A percentile compares a stretch with the other conserved stretches of the same genome.
Conservation (phyloP, 2,888 invertebrate species). For the Hyppa rectilinea region DNA sequence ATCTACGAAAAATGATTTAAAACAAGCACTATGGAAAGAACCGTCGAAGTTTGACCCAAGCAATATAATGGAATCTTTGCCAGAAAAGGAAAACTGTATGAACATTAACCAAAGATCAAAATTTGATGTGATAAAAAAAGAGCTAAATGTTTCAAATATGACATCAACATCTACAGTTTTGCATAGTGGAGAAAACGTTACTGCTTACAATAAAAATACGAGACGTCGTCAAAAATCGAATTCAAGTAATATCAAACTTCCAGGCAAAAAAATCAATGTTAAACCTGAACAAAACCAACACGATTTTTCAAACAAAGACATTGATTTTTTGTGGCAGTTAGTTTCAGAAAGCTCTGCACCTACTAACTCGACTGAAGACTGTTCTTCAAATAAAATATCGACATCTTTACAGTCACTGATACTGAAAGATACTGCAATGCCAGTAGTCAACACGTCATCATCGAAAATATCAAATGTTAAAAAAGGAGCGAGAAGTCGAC, state of each 20-base stretch:
- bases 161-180: constrained; percentile 66
- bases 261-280: constrained; percentile 77
- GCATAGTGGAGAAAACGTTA: constrained; percentile 65
- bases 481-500: constrained; percentile 83
- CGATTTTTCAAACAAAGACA: constrained; percentile 84
- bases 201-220: constrained; percentile 74
- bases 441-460: constrained; percentile 70
- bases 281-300: constrained; percentile 77
- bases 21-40: constrained; percentile 87
- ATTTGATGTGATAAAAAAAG: constrained; percentile 76
- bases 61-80: constrained; percentile 85
- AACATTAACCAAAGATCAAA: constrained; percentile 76
- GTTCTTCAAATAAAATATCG: constrained; percentile 81
- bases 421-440: constrained; percentile 80
- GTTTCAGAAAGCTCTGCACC: constrained; percentile 83
- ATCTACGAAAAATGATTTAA: constrained; percentile 81
- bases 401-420: constrained; percentile 87
- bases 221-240: constrained; percentile 77
- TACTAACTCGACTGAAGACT: constrained; percentile 78
- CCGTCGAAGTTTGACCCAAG: constrained; percentile 85
- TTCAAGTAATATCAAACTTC: constrained; percentile 71
- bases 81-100: constrained; percentile 84
- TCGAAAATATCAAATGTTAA: constrained; percentile 83
- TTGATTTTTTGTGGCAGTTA: constrained; percentile 86
- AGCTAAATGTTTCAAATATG: constrained; percentile 67